A percentile compares a stretch with the other conserved stretches of the same genome.
Evolutionary conservation across 2,888 invertebrate species (phyloP).

Genomic region (Strigamia transsilvanica): DNA sequence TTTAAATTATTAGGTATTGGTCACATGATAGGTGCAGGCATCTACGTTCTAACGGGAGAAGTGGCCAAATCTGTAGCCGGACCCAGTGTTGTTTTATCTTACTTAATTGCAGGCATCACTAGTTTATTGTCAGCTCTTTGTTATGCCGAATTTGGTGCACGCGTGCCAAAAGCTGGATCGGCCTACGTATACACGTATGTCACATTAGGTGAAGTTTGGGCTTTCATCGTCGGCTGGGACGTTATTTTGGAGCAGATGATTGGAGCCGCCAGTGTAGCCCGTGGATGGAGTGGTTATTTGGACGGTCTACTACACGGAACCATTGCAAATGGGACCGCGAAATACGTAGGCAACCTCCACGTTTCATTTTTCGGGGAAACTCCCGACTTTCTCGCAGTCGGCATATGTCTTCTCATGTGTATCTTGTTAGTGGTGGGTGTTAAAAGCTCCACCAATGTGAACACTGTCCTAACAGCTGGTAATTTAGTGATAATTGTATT

Average conservation of each 20-base stretch:
- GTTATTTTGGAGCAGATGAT: conserved; percentile 57
- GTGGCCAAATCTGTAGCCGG: conserved; percentile 83
- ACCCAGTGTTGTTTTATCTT: conserved; percentile 76
- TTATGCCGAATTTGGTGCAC: conserved; percentile 68
- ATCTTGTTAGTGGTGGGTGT: conserved; percentile 74
- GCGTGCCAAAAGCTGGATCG: conserved; percentile 63
- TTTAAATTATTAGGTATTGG: conserved; percentile 76
- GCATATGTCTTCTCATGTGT: conserved; percentile 67
- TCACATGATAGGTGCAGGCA: conserved; percentile 94
- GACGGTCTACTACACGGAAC: conserved; percentile 67
- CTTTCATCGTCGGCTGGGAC: conserved; percentile 61
- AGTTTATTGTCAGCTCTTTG: conserved; percentile 80
- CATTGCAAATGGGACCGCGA: conserved; percentile 64
- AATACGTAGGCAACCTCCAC: conserved; percentile 59
- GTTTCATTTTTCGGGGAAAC: conserved; percentile 58
- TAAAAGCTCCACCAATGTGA: conserved; percentile 80
- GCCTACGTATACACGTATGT: conserved; percentile 65
- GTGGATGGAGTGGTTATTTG: conserved; percentile 80
- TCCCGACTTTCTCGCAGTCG: conserved; percentile 65
- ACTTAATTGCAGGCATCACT: conserved; percentile 78
- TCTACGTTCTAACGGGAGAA: conserved; percentile 87
- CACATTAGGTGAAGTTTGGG: conserved; percentile 62
- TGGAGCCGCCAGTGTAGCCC: conserved; percentile 80
- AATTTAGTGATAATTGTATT: conserved; percentile 78
- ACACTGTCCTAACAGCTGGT: conserved; percentile 84